Base-by-base conservation (phyloP, 2,888 invertebrate genomes). In the Sarcophaga subvicina region DNA sequence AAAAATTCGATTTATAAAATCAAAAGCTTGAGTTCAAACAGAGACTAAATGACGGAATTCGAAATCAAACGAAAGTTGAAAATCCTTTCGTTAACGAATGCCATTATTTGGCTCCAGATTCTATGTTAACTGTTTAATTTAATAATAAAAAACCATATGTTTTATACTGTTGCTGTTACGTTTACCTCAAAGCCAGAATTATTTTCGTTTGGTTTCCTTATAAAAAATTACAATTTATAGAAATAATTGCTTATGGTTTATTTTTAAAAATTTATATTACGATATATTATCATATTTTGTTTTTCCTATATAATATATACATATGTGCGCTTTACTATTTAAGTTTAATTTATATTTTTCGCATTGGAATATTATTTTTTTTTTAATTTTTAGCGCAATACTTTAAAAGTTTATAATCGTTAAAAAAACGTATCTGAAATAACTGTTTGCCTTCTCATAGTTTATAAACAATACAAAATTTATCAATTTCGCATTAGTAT, bases 151-250 rank as follows among this genome's bases (percentile, higher is more conserved):
- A 54, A 17, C 2, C 8, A 54, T 17, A 54, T 54, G 54, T 47
- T 85, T 70, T 78, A 64, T 60, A 86, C 45, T 86, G 49, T 80
- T 73, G 60, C 73, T 81, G 63, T 87, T 81, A 81, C 76, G 63
- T 81, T 87, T 79, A 87, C 84, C 84, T 84, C 81, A 82, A 66
- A 73, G 22, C 64, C 64, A 73, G 47, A 37, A 59, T 67, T 83
- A 37, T 78, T 75, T 70, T 37, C 22, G 66, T 25, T 75, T 54
- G n/a, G 62, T 76, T 62, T 63, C 27, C 37, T 62, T 70, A 71
- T 37, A 54, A 17, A 45, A 67, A 67, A 27, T 59, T 17, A 45
- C 27, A 54, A 37, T 54, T n/a, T n/a, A 27, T 71, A 73, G 17
- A 47, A 37, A 54, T 54, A 14, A 4, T 54, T 54, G 54, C 2